These are phyloP conservation scores for Gonatopus flavifemur DNA, from an alignment of 1,140 invertebrate species.

Conservation along the genomic window DNA sequence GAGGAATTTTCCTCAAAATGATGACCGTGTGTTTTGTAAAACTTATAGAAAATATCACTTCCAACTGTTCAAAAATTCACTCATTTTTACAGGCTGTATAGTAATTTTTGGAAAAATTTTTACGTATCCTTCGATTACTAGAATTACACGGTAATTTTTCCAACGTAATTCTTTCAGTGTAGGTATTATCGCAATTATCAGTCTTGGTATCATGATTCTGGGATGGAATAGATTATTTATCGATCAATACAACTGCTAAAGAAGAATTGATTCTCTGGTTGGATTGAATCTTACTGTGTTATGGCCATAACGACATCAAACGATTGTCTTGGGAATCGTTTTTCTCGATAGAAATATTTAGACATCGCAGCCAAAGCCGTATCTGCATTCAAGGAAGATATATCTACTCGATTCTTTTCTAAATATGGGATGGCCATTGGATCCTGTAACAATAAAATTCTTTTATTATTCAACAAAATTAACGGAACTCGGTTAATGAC, in stretches of 20 bases:
- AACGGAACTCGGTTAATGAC: background rate
- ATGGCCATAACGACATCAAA: constrained; percentile 21
- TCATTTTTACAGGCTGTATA: too few species aligned
- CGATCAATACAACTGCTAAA: background rate
- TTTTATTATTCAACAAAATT: background rate
- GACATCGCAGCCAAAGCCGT: constrained; percentile 24
- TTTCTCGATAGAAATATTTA: constrained; percentile 28
- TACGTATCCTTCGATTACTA: too few species aligned
- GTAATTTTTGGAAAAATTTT: too few species aligned
- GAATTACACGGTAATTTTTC: too few species aligned
- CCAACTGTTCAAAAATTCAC: too few species aligned
- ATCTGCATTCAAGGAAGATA: constrained; percentile 30
- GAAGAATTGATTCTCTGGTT: background rate
- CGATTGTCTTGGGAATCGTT: constrained; percentile 15
- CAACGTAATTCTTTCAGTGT: too few species aligned
- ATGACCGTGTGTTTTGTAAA: too few species aligned
- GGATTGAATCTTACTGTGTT: constrained; percentile 18
- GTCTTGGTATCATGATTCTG: too few species aligned
- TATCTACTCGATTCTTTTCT: constrained; percentile 19
- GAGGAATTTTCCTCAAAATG: too few species aligned
- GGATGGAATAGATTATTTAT: constrained; percentile 2
- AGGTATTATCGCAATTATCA: constrained; percentile 1
- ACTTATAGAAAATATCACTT: too few species aligned
- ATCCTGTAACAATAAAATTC: constrained; percentile 22
- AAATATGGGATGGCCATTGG: constrained; percentile 28